A percentile compares a stretch with the other conserved stretches of the same genome.
phyloP scores from a whole-genome alignment of 2,797 vertebrate genomes.

The Enteromius fasciolatus region DNA sequence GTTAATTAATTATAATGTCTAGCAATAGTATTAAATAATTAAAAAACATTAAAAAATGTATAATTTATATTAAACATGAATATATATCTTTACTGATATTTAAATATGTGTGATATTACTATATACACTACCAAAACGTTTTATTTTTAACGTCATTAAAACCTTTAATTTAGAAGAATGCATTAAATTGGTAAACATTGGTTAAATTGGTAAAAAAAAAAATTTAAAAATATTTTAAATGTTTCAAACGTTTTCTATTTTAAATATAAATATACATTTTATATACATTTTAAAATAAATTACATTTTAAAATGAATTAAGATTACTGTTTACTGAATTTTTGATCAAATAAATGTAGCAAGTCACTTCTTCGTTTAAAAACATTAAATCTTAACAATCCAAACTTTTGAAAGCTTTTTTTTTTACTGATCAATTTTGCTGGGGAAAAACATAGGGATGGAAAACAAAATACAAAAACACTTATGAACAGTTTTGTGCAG shows the following conservation, averaged over 20 bases:
- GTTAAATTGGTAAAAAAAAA: neutral
- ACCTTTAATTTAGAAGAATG: no score
- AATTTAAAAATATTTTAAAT: neutral
- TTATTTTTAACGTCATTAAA: neutral
- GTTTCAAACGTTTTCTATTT: neutral
- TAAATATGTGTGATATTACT: neutral
- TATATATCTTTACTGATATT: neutral
- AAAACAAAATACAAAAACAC: neutral
- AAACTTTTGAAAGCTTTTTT: neutral
- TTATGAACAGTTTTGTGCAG: neutral
- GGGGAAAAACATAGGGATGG: neutral
- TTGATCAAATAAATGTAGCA: neutral
- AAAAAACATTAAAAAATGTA: neutral
- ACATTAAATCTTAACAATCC: neutral
- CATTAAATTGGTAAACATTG: neutral
- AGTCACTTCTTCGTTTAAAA: neutral
- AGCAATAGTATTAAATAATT: neutral
- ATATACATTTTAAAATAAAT: neutral
- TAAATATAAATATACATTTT: no score
- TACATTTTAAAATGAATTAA: neutral
- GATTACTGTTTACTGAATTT: neutral
- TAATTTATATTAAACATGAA: neutral
- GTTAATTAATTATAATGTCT: neutral
- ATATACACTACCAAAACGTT: neutral
- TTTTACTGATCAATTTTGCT: neutral